Base-by-base conservation (phyloP, 2,797 vertebrate genomes). In the Microhierax caerulescens region DNA sequence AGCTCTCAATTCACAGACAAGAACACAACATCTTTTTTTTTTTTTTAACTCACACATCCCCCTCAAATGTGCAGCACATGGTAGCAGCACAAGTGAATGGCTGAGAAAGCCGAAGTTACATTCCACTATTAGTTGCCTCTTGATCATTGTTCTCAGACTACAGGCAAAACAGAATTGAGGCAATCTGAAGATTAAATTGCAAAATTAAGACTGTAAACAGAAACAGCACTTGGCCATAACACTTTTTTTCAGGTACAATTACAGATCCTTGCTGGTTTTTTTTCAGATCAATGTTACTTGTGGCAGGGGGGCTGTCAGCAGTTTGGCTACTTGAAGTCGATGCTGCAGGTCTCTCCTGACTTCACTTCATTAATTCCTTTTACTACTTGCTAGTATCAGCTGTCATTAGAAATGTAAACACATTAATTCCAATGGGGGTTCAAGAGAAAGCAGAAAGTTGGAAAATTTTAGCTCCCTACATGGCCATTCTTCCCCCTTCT, bases 41-140 rank as follows among this genome's bases (percentile, higher is more conserved):
- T 37, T 10, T 37, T 37, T 23, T 36, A 25, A 18, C 61, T 43
- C 22, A 1, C 19, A 4, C 1, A 9, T 43, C 41, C 41, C 41
- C 41, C 41, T 43, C 16, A 7, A 43, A 9, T 0, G 2, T 4
- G 47, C 41, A 18, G 45, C 36, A 32, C 48, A 1, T 2, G 27
- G 43, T 2, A 34, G 25, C 9, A 48, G 59, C 57, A 37, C 27
- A 22, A 43, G 41, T 1, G 25, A 13, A 17, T 10, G 14, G 30
- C n/a, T 2, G 13, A 23, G 37, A 27, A 83, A 37, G 65, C 43
- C 70, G 15, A 48, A 34, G 48, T 30, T 5, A 25, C 3, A 1
- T 17, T 19, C 48, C 19, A 3, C 22, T 37, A 19, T n/a, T 45
- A 9, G 78, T 19, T 76, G 48, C 28, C 70, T 63, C 45, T 60